phyloP scores from a whole-genome alignment of 2,113 vertebrate species.

The Globicephala melas region DNA sequence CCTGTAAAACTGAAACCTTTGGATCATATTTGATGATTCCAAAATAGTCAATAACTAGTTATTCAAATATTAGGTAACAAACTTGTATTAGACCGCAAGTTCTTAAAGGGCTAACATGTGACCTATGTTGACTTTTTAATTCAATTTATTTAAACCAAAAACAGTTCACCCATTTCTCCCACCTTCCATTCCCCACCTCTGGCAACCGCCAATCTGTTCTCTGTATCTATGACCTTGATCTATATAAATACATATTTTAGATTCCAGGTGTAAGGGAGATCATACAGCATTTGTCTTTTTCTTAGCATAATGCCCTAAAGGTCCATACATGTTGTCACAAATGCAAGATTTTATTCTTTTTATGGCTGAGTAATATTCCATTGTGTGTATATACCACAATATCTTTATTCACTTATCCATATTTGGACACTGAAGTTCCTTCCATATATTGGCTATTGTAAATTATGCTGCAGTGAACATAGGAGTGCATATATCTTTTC shows the following conservation, averaged over 20 bases:
- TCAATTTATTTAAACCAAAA: not conserved
- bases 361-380: not conserved
- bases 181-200: not conserved
- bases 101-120: not conserved
- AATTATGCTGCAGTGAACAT: not conserved
- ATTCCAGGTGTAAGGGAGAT: not conserved
- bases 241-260: not conserved
- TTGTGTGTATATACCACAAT: not conserved
- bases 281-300: not conserved
- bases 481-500: not conserved
- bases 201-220: not conserved
- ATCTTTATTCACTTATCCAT: not conserved
- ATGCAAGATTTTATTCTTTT: not conserved
- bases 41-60: not conserved
- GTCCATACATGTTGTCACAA: not conserved
- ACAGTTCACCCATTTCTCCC: not conserved
- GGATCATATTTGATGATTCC: not conserved
- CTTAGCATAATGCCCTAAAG: not conserved
- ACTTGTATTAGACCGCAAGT: not conserved
- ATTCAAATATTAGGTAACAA: not conserved
- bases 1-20: not conserved
- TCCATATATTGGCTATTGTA: not conserved
- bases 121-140: not conserved
- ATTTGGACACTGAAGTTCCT: not conserved
- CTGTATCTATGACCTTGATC: not conserved